Evolutionary conservation across 2,113 vertebrate genomes (phyloP).

Genomic region (Pogona vitticeps): DNA sequence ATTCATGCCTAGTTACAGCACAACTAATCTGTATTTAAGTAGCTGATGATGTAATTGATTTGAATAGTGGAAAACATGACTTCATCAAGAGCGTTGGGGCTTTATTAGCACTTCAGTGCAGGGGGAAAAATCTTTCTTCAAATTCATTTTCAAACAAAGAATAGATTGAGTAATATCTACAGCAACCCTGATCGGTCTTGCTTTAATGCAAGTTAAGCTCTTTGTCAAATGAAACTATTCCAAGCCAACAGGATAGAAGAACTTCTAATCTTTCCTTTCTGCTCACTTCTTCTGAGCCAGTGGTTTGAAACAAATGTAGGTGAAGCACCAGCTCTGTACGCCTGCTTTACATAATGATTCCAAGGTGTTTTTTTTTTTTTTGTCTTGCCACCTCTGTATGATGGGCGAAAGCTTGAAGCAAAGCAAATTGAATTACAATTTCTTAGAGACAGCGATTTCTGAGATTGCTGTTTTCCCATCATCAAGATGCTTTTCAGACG

Average conservation of each 20-base stretch:
- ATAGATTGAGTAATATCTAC: conserved; percentile 19
- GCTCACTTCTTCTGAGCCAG: conserved; percentile 22
- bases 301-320: conserved; percentile 27
- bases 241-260: conserved; percentile 29
- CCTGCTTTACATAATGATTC: conserved; percentile 12
- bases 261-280: conserved; percentile 25
- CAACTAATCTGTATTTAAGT: conserved; percentile 6
- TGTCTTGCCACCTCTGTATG: neutral
- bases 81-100: conserved; percentile 5
- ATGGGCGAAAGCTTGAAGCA: neutral
- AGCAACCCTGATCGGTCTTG: conserved; percentile 24
- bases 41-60: conserved; percentile 21
- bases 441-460: conserved; percentile 3
- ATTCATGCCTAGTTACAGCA: neutral
- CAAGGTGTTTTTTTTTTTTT: conserved; percentile 17
- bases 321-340: neutral
- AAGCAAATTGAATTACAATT: conserved; percentile 13
- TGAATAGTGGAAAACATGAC: neutral
- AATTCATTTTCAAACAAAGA: conserved; percentile 30
- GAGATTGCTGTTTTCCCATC: conserved; percentile 6
- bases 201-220: conserved; percentile 33
- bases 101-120: neutral
- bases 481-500: neutral
- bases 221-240: conserved; percentile 25
- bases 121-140: neutral